Evolutionary conservation across 2,797 vertebrate species (phyloP), one percentile per base, ranked within the genome.

Genomic region (Galagoides demidoff): DNA sequence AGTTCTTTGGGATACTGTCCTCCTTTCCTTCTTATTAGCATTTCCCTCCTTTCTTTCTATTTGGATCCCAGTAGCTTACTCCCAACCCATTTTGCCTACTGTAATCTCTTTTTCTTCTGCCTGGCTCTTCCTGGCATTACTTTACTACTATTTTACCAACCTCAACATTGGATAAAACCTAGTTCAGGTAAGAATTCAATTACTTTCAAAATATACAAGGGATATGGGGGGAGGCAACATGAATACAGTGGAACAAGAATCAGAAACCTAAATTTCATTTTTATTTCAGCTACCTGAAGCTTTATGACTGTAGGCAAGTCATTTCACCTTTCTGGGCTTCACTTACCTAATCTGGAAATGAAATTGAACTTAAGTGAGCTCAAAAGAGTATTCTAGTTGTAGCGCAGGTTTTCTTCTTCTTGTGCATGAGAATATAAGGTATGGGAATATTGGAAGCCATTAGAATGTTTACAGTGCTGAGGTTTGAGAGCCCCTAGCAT

Each of bases 111-210:
- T 95, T 96, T 96, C 96, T 91, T 98, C 97, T 97, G 91, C 96
- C 95, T 97, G 92, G 89, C 92, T 97, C 95, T 96, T 96, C 95
- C 96, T 97, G 96, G 93, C 96, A 97, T 97, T 96, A 96, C 92
- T 97, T 96, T 96, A 95, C 96, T 96, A 89, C 97, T 96, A 89
- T 98, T 97, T 97, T 97, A 96, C 92, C 97, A 97, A 93, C 95
- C 55, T 97, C 95, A 97, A 95, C 89, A 95, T 96, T 97, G 96
- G 95, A 97, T 97, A 96, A 98, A 97, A 95, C 86, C 92, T 98
- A 97, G 97, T 84, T 96, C 94, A 97, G 97, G 97, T 97, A 98
- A 97, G 97, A 97, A 96, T 66, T 97, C 90, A 90, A 96, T 95
- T 93, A 93, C 93, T 97, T 97, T 92, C 76, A 95, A 95, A 96